Conservation (phyloP, 2,888 invertebrate genomes). For the Psylliodes chrysocephalus region DNA sequence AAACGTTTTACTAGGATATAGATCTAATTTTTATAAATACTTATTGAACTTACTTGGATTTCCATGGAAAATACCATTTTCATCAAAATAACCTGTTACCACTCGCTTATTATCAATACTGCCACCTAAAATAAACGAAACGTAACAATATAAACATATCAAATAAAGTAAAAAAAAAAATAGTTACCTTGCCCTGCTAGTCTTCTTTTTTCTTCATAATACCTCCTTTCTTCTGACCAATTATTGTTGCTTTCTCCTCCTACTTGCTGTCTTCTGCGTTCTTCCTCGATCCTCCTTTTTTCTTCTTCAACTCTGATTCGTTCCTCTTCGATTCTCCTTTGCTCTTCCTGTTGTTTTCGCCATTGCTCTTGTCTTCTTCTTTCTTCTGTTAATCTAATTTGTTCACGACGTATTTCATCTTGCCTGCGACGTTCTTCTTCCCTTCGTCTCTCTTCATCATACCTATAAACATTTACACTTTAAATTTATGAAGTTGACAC, state of each 20-base stretch:
- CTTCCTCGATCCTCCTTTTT: conserved; percentile 29
- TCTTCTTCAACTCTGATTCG: conserved; percentile 27
- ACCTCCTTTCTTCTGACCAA: conserved; percentile 32
- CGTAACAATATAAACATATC: neutral
- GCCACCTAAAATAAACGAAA: neutral
- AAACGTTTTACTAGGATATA: no score
- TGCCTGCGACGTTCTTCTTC: conserved; percentile 31
- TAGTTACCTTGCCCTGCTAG: conserved; percentile 19
- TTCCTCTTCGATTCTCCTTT: conserved; percentile 28
- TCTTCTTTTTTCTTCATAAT: conserved; percentile 36
- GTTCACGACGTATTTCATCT: conserved; percentile 33
- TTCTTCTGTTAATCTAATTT: conserved; percentile 29
- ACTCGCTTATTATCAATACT: conserved; percentile 16
- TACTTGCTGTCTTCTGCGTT: conserved; percentile 17
- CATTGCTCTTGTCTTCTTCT: conserved; percentile 26
- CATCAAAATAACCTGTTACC: conserved; percentile 36
- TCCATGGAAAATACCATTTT: conserved; percentile 32
- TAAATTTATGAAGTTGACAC: no score
- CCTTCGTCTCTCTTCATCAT: conserved; percentile 20
- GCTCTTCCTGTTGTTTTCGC: conserved; percentile 34
- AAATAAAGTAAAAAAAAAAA: no score
- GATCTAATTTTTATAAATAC: no score
- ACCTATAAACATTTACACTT: conserved; percentile 4
- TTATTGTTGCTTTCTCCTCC: conserved; percentile 9
- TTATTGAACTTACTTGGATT: conserved; percentile 19